Percentiles rank a stretch among this genome's conserved stretches.
Conservation (phyloP, 2,113 vertebrate genomes). For the Bos taurus region DNA sequence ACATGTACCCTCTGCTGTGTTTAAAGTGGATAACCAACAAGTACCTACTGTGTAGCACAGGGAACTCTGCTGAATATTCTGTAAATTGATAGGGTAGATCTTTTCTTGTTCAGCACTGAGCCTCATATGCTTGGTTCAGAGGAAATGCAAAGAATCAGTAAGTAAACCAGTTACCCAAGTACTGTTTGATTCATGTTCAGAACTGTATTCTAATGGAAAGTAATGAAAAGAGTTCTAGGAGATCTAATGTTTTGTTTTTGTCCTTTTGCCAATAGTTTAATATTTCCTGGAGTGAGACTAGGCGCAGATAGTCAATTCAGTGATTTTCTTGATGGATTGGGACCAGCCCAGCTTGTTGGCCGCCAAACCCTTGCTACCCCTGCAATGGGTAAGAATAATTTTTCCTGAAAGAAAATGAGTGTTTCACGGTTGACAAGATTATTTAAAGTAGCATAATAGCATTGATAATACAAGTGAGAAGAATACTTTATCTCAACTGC, state of each 20-base stretch:
- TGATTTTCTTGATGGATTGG: constrained; percentile 96
- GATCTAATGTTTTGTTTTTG: not conserved
- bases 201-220: not conserved
- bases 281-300: constrained; percentile 95
- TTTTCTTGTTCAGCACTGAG: not conserved
- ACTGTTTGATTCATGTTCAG: not conserved
- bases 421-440: not conserved
- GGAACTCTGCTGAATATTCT: not conserved
- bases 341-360: constrained; percentile 96
- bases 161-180: not conserved
- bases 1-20: not conserved
- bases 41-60: not conserved
- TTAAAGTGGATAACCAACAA: not conserved
- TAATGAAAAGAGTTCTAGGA: not conserved
- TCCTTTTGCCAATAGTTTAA: constrained; percentile 83
- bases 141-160: not conserved
- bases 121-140: not conserved
- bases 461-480: not conserved
- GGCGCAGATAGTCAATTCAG: constrained; percentile 97
- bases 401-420: not conserved
- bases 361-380: constrained; percentile 96
- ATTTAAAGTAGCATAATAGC: not conserved
- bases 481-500: not conserved
- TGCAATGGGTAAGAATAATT: constrained; percentile 90
- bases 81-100: not conserved